Base-by-base conservation (phyloP, 2,113 vertebrate genomes). In the Cnemophilus loriae region DNA sequence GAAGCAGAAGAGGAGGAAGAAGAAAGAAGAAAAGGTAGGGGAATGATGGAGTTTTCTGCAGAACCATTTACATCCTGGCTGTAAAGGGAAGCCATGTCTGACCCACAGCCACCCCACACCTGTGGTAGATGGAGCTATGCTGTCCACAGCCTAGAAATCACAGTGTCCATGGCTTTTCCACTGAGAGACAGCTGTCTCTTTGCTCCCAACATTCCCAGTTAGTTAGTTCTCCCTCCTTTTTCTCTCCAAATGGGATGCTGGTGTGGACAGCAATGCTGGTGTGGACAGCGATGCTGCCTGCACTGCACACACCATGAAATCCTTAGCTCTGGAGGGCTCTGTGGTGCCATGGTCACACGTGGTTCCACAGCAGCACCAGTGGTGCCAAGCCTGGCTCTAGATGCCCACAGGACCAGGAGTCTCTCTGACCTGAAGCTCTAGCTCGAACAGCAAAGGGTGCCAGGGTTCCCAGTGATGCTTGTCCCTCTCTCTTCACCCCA, bases 11-110 rank as follows among this genome's bases (percentile, higher is more conserved):
- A 86, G 71, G 13, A 95, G 32, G 55, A 80, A 93, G 39, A 27
- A 93, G 42, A 69, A 94, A 49, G 89, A 95, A 46, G 92, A 96
- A 77, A 90, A 94, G 97, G 97, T 96, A 91, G 47, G 80, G 41
- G 12, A 37, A 65, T 35, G 4, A 49, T 50, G 26, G 52, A 35
- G 4, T 79, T 77, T 80, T 77, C 55, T 69, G 20, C 55, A 77
- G 55, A 57, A 61, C 26, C 32, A 19, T 67, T 82, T 33, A 27
- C 30, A 52, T 27, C 33, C 42, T 59, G 61, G 14, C 33, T 63
- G n/a, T 23, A 47, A 63, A 64, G 30, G n/a, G n/a, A 80, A 77
- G 50, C 13, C 13, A 5, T 1, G 0, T 37, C 39, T 86, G 79
- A 83, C 7, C 41, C 13, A 7, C 8, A 22, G 52, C 14, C 87